These are phyloP conservation scores for Chromoteleia sp. DNA, from an alignment of 2,888 invertebrate genomes.

Conservation along the genomic window DNA sequence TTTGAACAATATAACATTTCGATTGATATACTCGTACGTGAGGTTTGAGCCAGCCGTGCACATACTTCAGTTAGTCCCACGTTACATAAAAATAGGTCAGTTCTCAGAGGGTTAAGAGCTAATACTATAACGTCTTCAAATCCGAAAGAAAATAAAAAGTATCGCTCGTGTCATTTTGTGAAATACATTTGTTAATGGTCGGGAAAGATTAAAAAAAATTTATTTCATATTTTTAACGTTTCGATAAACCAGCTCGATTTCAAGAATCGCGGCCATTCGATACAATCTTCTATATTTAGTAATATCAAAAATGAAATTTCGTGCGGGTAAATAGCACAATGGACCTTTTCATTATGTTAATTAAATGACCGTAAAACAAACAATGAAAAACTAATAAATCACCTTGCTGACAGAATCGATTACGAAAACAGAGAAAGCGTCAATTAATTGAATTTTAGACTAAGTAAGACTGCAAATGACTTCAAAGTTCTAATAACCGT, in stretches of 20 bases:
- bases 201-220: conserved; percentile 10
- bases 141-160: conserved; percentile 48
- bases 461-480: conserved; percentile 28
- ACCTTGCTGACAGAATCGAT: conserved; percentile 3
- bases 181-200: conserved; percentile 35
- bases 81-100: conserved; percentile 61
- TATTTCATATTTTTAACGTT: no score
- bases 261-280: no score
- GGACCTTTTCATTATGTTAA: conserved; percentile 1
- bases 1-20: conserved; percentile 51
- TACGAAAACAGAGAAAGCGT: conserved; percentile 15
- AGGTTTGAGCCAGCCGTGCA: conserved; percentile 45
- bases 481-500: conserved; percentile 42
- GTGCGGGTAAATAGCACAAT: background rate
- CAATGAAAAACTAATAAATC: conserved; percentile 16
- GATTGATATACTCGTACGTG: conserved; percentile 49
- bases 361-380: conserved; percentile 18
- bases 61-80: conserved; percentile 47
- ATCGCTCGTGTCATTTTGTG: conserved; percentile 26
- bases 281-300: background rate
- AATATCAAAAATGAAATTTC: background rate
- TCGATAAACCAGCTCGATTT: no score
- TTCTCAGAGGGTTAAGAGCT: conserved; percentile 62
- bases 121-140: conserved; percentile 58
- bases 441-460: conserved; percentile 33